Conservation (phyloP, 1,140 invertebrate species). For the Camponotus pennsylvanicus region DNA sequence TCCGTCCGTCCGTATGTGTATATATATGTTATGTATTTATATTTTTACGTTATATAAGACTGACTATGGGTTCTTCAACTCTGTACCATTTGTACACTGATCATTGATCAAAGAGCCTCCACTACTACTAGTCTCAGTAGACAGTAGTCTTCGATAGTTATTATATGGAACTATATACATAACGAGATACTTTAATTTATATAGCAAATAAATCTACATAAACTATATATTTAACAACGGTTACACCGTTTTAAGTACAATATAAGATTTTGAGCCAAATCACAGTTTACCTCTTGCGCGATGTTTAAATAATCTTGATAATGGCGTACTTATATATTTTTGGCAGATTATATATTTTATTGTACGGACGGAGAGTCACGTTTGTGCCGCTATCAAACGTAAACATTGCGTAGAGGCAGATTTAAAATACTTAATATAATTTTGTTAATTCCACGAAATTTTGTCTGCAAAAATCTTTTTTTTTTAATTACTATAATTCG, state of each 20-base stretch:
- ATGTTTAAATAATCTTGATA: slow-evolving; percentile 22
- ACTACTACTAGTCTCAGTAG: slow-evolving; percentile 32
- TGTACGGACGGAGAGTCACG: neutral
- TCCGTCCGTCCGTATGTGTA: slow-evolving; percentile 29
- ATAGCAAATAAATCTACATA: slow-evolving; percentile 20
- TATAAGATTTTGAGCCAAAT: slow-evolving; percentile 45
- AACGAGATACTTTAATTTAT: slow-evolving; percentile 17
- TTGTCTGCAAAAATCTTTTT: too few relatives aligned
- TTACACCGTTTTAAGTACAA: neutral
- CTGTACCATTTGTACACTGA: slow-evolving; percentile 38
- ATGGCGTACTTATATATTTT: neutral
- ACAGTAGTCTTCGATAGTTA: slow-evolving; percentile 37
- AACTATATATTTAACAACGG: neutral
- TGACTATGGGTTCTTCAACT: slow-evolving; percentile 46
- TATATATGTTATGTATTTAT: slow-evolving; percentile 24
- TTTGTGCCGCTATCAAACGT: neutral
- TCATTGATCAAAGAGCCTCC: slow-evolving; percentile 23
- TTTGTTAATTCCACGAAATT: too few relatives aligned
- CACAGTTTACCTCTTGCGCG: slow-evolving; percentile 3
- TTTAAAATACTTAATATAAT: neutral
- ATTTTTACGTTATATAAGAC: slow-evolving; percentile 49
- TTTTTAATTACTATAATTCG: too few relatives aligned
- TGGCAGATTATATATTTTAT: slow-evolving; percentile 32
- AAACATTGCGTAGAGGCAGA: neutral
- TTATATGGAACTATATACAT: slow-evolving; percentile 23